A percentile compares a stretch with the other conserved stretches of the same genome.
Evolutionary conservation across 2,113 vertebrate species (phyloP).

Genomic region (Addax nasomaculatus): DNA sequence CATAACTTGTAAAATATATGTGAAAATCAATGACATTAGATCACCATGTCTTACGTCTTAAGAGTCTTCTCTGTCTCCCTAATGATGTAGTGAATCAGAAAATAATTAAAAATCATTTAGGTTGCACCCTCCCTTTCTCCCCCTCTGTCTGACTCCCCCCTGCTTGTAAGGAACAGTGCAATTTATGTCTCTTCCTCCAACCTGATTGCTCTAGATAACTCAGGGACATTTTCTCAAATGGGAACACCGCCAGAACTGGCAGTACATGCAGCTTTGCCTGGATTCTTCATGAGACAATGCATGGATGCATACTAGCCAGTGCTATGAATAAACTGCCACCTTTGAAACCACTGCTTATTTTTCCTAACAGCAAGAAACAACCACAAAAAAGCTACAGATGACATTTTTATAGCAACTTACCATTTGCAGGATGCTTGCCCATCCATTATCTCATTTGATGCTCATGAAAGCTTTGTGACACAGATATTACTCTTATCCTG

Average conservation of each 20-base stretch:
- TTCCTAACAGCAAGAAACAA: neutral
- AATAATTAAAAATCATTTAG: slow-evolving; percentile 83
- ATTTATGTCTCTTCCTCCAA: slow-evolving; percentile 46
- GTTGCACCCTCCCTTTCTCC: slow-evolving; percentile 67
- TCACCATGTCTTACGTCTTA: slow-evolving; percentile 71
- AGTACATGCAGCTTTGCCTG: neutral
- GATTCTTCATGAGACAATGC: neutral
- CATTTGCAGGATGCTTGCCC: neutral
- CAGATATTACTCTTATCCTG: neutral
- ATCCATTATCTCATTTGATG: neutral
- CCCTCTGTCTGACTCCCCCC: neutral
- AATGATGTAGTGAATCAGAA: slow-evolving; percentile 81
- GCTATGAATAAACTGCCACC: neutral
- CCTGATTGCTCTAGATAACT: neutral
- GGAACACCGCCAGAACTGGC: slow-evolving; percentile 10
- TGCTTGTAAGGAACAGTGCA: neutral
- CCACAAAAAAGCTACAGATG: neutral
- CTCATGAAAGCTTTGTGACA: neutral
- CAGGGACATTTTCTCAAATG: neutral
- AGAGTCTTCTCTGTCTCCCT: slow-evolving; percentile 75
- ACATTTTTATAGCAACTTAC: neutral
- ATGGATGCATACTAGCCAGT: neutral
- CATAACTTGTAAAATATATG: slow-evolving; percentile 76
- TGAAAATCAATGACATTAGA: slow-evolving; percentile 80
- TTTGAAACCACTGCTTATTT: neutral